phyloP scores from a whole-genome alignment of 2,113 vertebrate species.

The Lepus americanus region DNA sequence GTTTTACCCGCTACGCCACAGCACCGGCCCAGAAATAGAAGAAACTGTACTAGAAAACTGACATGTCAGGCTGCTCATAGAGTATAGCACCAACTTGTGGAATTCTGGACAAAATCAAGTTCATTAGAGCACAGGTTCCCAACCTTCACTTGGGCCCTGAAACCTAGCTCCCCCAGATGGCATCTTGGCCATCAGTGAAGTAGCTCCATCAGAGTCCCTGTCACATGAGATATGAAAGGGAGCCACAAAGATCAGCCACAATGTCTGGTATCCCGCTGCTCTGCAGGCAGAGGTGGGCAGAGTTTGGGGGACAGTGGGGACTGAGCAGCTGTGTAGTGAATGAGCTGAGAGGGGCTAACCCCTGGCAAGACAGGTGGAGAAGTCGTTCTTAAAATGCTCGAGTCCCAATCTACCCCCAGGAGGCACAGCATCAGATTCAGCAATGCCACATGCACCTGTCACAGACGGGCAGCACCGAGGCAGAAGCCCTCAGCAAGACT shows the following conservation, averaged over 20 bases:
- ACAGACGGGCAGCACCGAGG: background rate
- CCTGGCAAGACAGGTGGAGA: background rate
- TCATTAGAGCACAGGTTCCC: background rate
- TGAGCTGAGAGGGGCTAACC: background rate
- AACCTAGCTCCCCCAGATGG: background rate
- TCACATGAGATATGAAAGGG: background rate
- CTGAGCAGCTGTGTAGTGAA: background rate
- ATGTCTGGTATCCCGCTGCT: background rate
- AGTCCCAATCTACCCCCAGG: background rate
- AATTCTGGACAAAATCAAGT: background rate
- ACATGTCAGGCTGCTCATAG: background rate
- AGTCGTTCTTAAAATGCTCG: background rate
- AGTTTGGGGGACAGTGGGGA: background rate
- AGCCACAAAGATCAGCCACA: fast-evolving
- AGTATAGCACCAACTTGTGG: background rate
- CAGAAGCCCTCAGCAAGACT: background rate
- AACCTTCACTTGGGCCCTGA: background rate
- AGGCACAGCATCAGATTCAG: background rate
- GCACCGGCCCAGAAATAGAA: too few species aligned
- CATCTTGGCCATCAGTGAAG: background rate
- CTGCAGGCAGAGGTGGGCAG: background rate
- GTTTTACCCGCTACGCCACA: too few species aligned
- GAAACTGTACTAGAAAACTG: background rate
- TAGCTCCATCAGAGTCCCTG: fast-evolving
- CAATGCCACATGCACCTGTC: fast-evolving